A percentile compares a stretch with the other conserved stretches of the same genome.
Evolutionary conservation across 2,113 vertebrate species (phyloP).

Genomic region (Myrmecophaga tridactyla): DNA sequence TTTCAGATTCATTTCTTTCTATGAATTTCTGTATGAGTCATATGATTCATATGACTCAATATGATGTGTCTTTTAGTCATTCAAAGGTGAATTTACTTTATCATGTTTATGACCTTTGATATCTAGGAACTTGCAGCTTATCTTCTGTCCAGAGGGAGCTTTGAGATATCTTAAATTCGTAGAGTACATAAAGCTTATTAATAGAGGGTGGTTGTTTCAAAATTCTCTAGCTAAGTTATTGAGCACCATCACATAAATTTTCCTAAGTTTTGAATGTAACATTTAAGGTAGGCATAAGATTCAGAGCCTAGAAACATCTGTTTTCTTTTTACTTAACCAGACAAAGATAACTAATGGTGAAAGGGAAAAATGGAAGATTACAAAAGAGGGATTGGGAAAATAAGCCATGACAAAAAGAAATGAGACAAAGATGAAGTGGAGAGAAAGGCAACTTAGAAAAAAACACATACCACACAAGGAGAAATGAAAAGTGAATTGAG

Average conservation of each 20-base stretch:
- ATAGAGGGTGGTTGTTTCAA: not conserved
- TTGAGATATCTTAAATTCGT: not conserved
- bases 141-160: not conserved
- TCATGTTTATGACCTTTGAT: constrained; percentile 5
- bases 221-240: not conserved
- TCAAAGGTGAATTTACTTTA: not conserved
- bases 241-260: not conserved
- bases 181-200: not conserved
- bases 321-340: not conserved
- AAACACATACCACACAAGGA: not conserved
- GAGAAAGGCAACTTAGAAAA: not conserved
- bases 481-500: constrained; percentile 11
- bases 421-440: constrained; percentile 18
- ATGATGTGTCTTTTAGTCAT: not conserved
- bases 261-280: not conserved
- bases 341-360: constrained; percentile 29
- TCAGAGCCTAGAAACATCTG: not conserved
- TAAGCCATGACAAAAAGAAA: constrained; percentile 1
- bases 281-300: not conserved
- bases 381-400: not conserved
- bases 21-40: not conserved
- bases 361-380: not conserved
- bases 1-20: not conserved
- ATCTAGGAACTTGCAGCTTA: not conserved
- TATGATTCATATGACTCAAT: not conserved